These are phyloP conservation scores for Galleria mellonella DNA, from an alignment of 1,140 invertebrate genomes.

Conservation along the genomic window DNA sequence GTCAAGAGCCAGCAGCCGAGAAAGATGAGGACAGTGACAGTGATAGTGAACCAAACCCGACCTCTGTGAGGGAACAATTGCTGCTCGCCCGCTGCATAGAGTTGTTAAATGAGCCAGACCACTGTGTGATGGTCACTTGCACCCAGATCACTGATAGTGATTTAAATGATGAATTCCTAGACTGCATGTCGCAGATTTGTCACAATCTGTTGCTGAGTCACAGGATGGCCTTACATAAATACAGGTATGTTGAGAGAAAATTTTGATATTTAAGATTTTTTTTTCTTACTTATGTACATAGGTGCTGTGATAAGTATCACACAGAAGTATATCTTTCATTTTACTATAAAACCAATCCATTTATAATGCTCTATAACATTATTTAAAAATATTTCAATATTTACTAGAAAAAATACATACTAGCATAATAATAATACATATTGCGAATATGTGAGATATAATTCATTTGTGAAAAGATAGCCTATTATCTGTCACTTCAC, in stretches of 20 bases:
- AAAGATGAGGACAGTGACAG: conserved; percentile 71
- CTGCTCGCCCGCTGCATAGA: conserved; percentile 58
- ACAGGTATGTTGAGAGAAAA: no score
- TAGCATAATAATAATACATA: no score
- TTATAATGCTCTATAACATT: no score
- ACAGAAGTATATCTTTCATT: no score
- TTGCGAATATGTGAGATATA: no score
- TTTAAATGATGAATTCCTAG: conserved; percentile 75
- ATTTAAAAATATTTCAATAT: no score
- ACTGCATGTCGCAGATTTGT: conserved; percentile 83
- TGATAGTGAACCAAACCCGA: conserved; percentile 59
- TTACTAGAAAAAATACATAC: no score
- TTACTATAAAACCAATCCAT: no score
- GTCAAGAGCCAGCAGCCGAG: conserved; percentile 65
- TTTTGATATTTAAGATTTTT: conserved; percentile 1
- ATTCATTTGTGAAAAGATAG: no score
- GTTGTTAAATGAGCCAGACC: conserved; percentile 79
- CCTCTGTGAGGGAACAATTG: conserved; percentile 50
- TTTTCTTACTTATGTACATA: no score
- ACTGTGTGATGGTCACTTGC: conserved; percentile 76
- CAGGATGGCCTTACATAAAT: conserved; percentile 84
- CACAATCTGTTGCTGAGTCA: conserved; percentile 86
- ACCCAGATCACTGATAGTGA: conserved; percentile 76
- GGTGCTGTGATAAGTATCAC: no score
- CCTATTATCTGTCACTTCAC: no score